Conservation (phyloP, 2,888 invertebrate species). For the Plusia festucae region DNA sequence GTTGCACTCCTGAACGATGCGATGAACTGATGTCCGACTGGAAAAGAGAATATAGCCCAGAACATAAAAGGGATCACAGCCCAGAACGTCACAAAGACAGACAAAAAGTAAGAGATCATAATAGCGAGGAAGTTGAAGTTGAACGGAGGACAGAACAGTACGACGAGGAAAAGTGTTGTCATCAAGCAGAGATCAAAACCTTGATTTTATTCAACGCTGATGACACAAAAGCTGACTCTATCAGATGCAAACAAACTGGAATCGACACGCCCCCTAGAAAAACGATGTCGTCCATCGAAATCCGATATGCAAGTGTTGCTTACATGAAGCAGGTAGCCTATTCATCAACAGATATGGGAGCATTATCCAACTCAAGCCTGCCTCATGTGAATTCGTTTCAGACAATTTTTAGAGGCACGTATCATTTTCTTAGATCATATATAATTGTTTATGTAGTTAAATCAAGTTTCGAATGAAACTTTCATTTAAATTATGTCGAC, state of each 20-base stretch:
- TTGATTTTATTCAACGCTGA: constrained; percentile 38
- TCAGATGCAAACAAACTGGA: constrained; percentile 13
- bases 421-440: constrained; percentile 7
- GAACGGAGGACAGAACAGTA: neutral
- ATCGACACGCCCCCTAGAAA: constrained; percentile 49
- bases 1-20: neutral
- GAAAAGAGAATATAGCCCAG: neutral
- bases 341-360: constrained; percentile 67
- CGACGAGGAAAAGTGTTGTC: neutral
- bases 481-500: too few relatives aligned
- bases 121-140: neutral
- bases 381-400: constrained; percentile 66
- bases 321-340: constrained; percentile 66
- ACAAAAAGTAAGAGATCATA: neutral
- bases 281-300: constrained; percentile 70
- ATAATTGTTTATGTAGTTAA: neutral
- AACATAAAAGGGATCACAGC: neutral
- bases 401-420: constrained; percentile 78
- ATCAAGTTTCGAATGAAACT: too few relatives aligned
- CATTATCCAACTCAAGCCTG: constrained; percentile 51
- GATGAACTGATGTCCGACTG: neutral
- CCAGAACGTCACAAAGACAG: neutral
- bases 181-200: constrained; percentile 25
- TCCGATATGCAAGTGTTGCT: constrained; percentile 67
- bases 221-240: constrained; percentile 23